These are phyloP conservation scores for Heterodera filipjevi DNA, from an alignment of 2,888 invertebrate genomes.

Conservation along the genomic window DNA sequence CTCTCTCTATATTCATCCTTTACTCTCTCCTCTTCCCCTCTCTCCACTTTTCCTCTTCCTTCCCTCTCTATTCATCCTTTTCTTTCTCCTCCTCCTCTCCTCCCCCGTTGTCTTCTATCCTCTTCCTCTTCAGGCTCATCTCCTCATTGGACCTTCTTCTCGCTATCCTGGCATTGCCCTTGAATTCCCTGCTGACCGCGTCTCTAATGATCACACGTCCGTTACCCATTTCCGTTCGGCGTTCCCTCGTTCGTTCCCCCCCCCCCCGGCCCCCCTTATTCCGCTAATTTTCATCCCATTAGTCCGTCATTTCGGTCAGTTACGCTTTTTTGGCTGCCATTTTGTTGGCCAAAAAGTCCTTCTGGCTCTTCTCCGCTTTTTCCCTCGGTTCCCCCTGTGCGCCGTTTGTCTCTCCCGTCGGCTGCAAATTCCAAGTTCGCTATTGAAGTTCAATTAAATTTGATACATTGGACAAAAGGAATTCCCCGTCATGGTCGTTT, in stretches of 20 bases:
- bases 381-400: slow-evolving; percentile 33
- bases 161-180: slow-evolving; percentile 27
- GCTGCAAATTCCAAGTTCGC: slow-evolving; percentile 39
- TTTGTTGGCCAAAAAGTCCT: slow-evolving; percentile 41
- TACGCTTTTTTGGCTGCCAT: slow-evolving; percentile 40
- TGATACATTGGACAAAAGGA: slow-evolving; percentile 4
- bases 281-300: background rate
- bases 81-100: background rate
- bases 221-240: slow-evolving; percentile 33
- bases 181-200: slow-evolving; percentile 36
- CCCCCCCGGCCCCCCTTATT: background rate
- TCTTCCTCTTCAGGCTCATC: slow-evolving; percentile 16
- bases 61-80: background rate
- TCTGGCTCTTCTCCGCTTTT: slow-evolving; percentile 38
- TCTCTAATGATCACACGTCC: slow-evolving; percentile 33
- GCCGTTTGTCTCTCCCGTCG: slow-evolving; percentile 36
- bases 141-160: slow-evolving; percentile 34
- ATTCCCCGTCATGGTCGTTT: slow-evolving; percentile 41
- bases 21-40: background rate
- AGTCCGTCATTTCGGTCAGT: slow-evolving; percentile 38
- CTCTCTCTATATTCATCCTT: background rate
- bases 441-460: background rate
- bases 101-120: no score
- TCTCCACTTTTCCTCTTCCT: no score
- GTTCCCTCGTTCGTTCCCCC: slow-evolving; percentile 31